A percentile compares a stretch with the other conserved stretches of the same genome.
Evolutionary conservation across 2,113 vertebrate species (phyloP).

Genomic region (Fregetta grallaria): DNA sequence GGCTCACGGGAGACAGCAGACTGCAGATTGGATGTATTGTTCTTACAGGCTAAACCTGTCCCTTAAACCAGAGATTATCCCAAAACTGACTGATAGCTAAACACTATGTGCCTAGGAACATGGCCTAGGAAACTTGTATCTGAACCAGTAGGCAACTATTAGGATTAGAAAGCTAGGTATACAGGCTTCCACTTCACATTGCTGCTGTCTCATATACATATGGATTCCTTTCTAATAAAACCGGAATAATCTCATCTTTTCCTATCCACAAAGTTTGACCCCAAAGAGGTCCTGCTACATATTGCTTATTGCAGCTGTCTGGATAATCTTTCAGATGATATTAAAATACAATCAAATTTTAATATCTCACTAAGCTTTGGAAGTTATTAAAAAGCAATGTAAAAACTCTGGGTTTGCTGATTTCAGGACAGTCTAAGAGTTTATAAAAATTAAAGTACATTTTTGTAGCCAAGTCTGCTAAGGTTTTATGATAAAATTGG

Average conservation of each 20-base stretch:
- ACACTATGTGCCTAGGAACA: not conserved
- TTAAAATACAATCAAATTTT: slow-evolving; percentile 10
- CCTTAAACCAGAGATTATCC: not conserved
- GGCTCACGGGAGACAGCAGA: not conserved
- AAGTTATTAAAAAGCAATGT: slow-evolving; percentile 14
- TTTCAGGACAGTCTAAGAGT: not conserved
- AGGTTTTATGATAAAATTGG: not conserved
- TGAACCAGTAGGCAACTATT: not conserved
- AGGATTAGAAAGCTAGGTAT: not conserved
- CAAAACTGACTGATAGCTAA: not conserved
- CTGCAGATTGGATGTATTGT: not conserved
- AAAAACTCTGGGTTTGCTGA: not conserved
- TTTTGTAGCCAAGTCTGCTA: not conserved
- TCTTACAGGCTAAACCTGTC: not conserved
- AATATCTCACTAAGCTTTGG: not conserved
- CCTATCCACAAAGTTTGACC: not conserved
- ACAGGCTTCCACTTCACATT: not conserved
- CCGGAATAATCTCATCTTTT: not conserved
- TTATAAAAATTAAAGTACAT: slow-evolving; percentile 2
- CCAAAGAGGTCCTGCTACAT: not conserved
- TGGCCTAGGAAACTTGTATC: not conserved
- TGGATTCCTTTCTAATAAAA: not conserved
- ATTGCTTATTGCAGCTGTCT: not conserved
- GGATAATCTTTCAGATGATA: not conserved
- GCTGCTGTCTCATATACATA: not conserved